phyloP scores from a whole-genome alignment of 2,113 vertebrate genomes.

The Ceyx margarethae region DNA sequence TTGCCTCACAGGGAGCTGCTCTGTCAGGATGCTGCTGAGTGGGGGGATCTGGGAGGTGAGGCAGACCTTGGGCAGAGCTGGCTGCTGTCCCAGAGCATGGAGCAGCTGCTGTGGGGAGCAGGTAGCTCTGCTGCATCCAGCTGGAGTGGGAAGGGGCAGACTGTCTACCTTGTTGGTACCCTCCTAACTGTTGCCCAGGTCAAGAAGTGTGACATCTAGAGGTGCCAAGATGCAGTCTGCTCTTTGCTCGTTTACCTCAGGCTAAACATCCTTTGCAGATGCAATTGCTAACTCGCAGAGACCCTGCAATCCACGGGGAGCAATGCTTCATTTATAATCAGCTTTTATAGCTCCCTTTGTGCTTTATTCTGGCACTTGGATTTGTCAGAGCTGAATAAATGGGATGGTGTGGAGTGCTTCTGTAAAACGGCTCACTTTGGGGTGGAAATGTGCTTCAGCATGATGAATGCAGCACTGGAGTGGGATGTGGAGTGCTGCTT shows the following conservation, averaged over 20 bases:
- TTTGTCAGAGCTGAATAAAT: conserved; percentile 27
- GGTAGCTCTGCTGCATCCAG: background rate
- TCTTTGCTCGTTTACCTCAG: background rate
- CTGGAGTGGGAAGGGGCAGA: background rate
- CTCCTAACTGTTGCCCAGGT: background rate
- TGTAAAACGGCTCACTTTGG: background rate
- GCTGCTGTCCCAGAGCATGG: background rate
- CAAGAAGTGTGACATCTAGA: background rate
- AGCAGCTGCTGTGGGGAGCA: accelerated
- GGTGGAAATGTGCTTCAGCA: background rate
- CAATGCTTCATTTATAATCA: background rate
- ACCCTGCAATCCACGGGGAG: background rate
- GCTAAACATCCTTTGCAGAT: background rate
- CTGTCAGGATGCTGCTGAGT: background rate
- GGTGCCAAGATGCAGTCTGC: background rate
- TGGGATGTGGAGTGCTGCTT: background rate
- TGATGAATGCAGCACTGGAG: background rate
- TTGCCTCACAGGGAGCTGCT: background rate
- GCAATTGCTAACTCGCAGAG: background rate
- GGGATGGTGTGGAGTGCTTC: background rate
- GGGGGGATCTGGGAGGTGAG: background rate
- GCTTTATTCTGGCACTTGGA: background rate
- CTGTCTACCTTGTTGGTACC: background rate
- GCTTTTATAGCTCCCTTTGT: background rate
- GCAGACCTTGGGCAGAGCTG: accelerated